A percentile compares a stretch with the other conserved stretches of the same genome.
Conservation (phyloP, 92 coral and sea anemone genomes). For the Heteractis magnifica region DNA sequence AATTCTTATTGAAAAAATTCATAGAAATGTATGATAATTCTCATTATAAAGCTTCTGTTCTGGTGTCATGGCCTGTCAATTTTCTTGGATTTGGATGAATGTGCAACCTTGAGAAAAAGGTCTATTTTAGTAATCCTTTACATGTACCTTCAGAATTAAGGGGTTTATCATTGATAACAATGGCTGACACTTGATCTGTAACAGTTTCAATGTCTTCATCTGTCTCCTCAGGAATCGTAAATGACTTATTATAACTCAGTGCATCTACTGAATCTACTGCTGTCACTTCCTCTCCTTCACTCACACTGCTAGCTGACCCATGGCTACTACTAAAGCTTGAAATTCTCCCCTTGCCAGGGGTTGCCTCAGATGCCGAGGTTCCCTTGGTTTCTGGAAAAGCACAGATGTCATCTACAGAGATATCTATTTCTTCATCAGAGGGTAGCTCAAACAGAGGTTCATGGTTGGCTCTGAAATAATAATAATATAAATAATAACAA, state of each 20-base stretch:
- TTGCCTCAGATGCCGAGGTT: conserved; percentile 32
- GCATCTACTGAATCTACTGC: not conserved
- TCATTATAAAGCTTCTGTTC: too few species aligned
- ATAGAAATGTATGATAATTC: too few species aligned
- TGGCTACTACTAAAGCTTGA: conserved; percentile 74
- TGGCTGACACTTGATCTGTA: conserved; percentile 27
- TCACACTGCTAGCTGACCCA: conserved; percentile 53
- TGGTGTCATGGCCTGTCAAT: too few species aligned
- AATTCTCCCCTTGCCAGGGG: conserved; percentile 44
- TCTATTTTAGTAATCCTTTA: not conserved
- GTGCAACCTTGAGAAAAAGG: too few species aligned
- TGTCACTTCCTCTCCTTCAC: conserved; percentile 12
- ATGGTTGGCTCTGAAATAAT: conserved; percentile 41
- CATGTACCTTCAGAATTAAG: conserved; percentile 55
- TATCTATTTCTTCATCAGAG: conserved; percentile 66
- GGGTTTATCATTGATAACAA: conserved; percentile 34
- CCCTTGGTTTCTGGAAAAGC: conserved; percentile 42
- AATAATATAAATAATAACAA: not conserved
- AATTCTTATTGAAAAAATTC: too few species aligned
- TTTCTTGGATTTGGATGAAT: too few species aligned
- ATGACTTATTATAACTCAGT: not conserved
- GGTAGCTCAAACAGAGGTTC: conserved; percentile 77
- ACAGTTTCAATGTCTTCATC: conserved; percentile 28
- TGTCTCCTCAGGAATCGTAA: conserved; percentile 25
- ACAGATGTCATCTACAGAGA: conserved; percentile 70